Evolutionary conservation across 2,797 vertebrate genomes (phyloP), one percentile per base, ranked within the genome.

Genomic region (Antennarius maculatus): DNA sequence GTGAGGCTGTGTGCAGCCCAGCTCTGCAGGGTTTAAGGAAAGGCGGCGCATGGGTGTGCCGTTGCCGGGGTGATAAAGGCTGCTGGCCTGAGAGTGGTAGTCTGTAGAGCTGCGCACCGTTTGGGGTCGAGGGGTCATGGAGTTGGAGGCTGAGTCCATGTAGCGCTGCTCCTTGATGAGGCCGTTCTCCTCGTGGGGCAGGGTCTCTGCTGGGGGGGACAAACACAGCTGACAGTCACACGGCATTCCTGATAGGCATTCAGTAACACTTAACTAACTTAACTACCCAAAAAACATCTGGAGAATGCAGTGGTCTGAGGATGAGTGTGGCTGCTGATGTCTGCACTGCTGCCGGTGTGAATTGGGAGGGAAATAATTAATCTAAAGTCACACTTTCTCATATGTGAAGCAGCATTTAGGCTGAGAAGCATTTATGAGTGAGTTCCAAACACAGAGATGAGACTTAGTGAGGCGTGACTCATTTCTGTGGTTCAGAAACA

Each of bases 121-220:
- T 3, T 92, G 92, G 46, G 89, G 94, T 27, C 92, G 91, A 2
- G 92, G 91, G 49, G 90, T 95, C 86, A 94, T 93, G 83, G 95
- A 95, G 88, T 94, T 95, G 76, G 94, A 94, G 75, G 95, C 92
- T 0, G 94, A 95, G 85, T 94, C 95, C 92, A 96, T 91, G 71
- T 94, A 95, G 41, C 91, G 88, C 74, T 95, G 94, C 75, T 96
- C 95, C 93, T 95, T 96, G 72, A 92, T 81, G 52, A 91, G 92
- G 66, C 87, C 85, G 28, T 92, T 92, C 87, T 93, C 95, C 70
- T 96, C 95, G 41, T 92, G 74, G 41, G 93, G 94, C 71, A 96
- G 84, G 6, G 91, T 93, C 92, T 96, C 95, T 83, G 95, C 96
- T 97, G 85, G 69, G 83, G 57, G 67, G 51, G 80, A 48, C 16